Evolutionary conservation across 2,113 vertebrate species (phyloP).

Genomic region (Fukomys damarensis): DNA sequence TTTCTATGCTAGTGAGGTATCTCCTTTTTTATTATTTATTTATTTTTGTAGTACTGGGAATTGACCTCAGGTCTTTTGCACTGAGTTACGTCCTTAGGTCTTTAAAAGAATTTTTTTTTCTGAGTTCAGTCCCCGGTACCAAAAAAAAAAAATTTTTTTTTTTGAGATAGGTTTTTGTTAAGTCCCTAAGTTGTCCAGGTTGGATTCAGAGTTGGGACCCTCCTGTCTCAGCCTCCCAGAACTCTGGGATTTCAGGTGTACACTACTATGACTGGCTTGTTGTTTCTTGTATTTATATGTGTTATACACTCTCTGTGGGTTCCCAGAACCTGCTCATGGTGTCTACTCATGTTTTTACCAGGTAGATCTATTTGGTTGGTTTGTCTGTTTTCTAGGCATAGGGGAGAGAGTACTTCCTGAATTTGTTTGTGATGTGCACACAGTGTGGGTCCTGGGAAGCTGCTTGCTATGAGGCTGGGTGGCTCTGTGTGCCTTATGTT

Average conservation of each 20-base stretch:
- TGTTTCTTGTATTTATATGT: not conserved
- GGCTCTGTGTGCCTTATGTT: not conserved
- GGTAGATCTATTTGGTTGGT: not conserved
- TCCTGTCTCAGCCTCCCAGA: not conserved
- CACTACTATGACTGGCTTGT: not conserved
- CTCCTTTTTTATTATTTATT: not conserved
- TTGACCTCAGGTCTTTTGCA: not conserved
- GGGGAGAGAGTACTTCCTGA: not conserved
- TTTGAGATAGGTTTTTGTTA: not conserved
- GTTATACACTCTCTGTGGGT: not conserved
- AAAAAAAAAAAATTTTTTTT: no score
- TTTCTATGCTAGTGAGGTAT: not conserved
- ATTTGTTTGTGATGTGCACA: not conserved
- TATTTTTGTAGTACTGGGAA: not conserved
- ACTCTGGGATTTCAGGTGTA: not conserved
- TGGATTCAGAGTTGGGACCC: not conserved
- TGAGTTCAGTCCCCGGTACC: no score
- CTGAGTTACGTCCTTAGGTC: not conserved
- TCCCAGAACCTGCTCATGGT: not conserved
- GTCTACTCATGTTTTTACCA: not conserved
- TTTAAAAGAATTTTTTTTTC: no score
- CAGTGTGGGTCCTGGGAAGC: not conserved
- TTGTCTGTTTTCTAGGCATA: fast-evolving
- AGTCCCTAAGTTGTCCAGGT: not conserved
- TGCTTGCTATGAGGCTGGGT: not conserved